These are phyloP conservation scores for Drosophila leontia DNA, from an alignment of 1,140 invertebrate genomes.

Conservation along the genomic window DNA sequence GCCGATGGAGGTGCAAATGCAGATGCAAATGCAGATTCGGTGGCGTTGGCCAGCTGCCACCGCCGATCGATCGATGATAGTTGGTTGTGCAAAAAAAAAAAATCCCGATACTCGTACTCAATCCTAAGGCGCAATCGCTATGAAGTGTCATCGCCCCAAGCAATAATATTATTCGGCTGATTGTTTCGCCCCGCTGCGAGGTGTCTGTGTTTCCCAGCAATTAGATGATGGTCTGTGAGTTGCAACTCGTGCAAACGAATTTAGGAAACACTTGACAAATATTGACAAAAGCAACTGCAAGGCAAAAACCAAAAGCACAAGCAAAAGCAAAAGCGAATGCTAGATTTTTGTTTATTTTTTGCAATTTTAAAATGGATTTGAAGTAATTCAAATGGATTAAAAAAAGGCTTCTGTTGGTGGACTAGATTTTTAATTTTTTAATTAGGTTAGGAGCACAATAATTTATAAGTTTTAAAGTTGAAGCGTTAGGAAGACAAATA, in stretches of 20 bases:
- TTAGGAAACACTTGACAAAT: constrained; percentile 61
- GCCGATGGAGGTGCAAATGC: constrained; percentile 16
- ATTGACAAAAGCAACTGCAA: constrained; percentile 40
- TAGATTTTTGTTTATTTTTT: constrained; percentile 1
- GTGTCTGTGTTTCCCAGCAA: constrained; percentile 68
- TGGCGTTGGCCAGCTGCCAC: constrained; percentile 30
- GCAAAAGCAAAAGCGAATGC: neutral
- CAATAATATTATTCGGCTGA: constrained; percentile 69
- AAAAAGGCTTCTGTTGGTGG: neutral
- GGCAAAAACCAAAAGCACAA: constrained; percentile 4
- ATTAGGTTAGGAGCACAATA: too few relatives aligned
- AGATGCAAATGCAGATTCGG: constrained; percentile 22
- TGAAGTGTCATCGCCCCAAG: constrained; percentile 71
- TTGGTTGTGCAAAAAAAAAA: constrained; percentile 30
- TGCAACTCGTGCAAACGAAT: constrained; percentile 70
- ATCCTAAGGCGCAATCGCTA: constrained; percentile 49
- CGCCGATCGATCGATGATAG: constrained; percentile 33
- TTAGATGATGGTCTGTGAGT: constrained; percentile 67
- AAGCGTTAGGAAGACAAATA: too few relatives aligned
- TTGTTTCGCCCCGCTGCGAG: constrained; percentile 49
- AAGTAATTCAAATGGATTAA: neutral
- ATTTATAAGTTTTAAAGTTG: too few relatives aligned
- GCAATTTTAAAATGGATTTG: neutral
- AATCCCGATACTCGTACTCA: constrained; percentile 27
- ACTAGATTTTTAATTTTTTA: too few relatives aligned